Evolutionary conservation across 2,888 invertebrate genomes (phyloP), one percentile per base, ranked within the genome.

Genomic region (Slavum lentiscoides): DNA sequence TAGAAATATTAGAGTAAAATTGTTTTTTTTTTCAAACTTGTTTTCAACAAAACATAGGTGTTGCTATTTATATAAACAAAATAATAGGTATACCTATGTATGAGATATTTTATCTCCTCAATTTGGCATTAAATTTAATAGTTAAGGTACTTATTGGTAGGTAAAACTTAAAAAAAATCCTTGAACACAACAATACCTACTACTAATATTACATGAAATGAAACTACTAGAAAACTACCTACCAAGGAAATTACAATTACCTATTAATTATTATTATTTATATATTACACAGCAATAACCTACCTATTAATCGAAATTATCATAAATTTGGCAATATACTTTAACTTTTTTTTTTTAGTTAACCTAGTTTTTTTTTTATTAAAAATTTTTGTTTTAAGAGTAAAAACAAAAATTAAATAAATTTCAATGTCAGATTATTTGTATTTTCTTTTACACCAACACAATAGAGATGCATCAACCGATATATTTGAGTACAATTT

Each of bases 31-130:
- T 21, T 55, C 2, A 37, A 55, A 43, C 21, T 73, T 19, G 3
- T 30, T 13, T 61, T 43, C 11, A 62, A 30, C 21, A 53, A 55
- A 74, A 49, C 30, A 39, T 58, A 58, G 37, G 15, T 55, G 13
- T 37, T 64, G 49, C 15, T 53, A 74, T 74, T 74, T 64, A 66
- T 66, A 55, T 39, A 53, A 74, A 21, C 19, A 7, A 49, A 49
- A 49, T 49, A 49, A 49, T 49, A 13, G 13, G 49, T 13, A 49
- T 13, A 49, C 13, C 0, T 49, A 49, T 49, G 43, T 4, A 2
- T 62, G 4, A n/a, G n/a, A 64, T 62, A 53, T 74, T 4, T 15
- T 55, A 74, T 64, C 17, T 74, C 30, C 1, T 1, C 4, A 30
- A 30, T 30, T 30, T 53, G 64, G 21, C 37, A 74, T 74, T 64